phyloP scores from a whole-genome alignment of 92 coral and sea anemone species.

The Palythoa heliodiscus region DNA sequence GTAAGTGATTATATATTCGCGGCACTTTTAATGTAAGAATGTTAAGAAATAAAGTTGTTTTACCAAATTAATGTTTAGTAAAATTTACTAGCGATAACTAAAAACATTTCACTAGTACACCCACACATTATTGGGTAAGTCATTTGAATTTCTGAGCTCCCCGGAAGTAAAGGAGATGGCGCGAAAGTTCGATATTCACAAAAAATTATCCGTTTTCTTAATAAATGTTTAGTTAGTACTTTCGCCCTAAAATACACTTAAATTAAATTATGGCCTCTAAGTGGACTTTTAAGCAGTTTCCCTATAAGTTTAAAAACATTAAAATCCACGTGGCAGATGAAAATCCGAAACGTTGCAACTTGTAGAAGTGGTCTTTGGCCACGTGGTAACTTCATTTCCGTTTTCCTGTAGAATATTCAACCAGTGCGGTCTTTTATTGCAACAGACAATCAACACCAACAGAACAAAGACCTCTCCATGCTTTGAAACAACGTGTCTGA shows the following conservation, averaged over 20 bases:
- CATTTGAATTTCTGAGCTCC: conserved; percentile 20
- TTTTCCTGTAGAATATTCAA: conserved; percentile 42
- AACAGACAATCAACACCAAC: conserved; percentile 40
- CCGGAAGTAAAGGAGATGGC: conserved; percentile 41
- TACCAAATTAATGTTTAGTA: neutral
- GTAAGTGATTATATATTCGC: neutral
- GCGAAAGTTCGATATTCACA: conserved; percentile 45
- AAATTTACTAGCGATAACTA: neutral
- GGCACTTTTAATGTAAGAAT: neutral
- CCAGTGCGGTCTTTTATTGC: conserved; percentile 45
- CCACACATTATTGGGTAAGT: conserved; percentile 7
- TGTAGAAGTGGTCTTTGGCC: conserved; percentile 38
- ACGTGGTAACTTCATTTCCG: conserved; percentile 56
- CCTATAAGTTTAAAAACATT: conserved; percentile 69
- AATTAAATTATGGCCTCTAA: neutral
- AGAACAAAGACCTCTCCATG: conserved; percentile 53
- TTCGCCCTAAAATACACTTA: neutral
- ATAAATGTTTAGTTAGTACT: neutral
- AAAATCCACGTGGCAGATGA: conserved; percentile 83
- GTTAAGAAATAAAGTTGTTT: neutral
- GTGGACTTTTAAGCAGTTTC: conserved; percentile 21
- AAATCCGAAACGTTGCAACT: conserved; percentile 73
- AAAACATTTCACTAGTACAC: conserved; percentile 9
- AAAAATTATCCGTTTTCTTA: neutral
- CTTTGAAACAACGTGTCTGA: conserved; percentile 71